A percentile compares a stretch with the other conserved stretches of the same genome.
Evolutionary conservation across 2,888 invertebrate genomes (phyloP).

Genomic region (Cephus pulcher): DNA sequence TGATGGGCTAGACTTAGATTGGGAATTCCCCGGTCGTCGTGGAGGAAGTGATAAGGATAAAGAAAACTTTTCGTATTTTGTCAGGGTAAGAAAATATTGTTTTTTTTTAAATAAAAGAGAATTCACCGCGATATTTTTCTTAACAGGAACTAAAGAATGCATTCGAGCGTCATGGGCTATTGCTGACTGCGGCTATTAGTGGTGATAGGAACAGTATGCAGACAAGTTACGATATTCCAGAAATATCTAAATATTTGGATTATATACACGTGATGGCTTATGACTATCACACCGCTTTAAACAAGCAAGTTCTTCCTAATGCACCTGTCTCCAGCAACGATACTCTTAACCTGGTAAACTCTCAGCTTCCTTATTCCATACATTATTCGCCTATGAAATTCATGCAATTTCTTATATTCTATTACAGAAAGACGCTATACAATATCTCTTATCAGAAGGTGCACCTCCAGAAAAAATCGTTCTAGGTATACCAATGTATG

Average conservation of each 20-base stretch:
- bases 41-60: slow-evolving; percentile 67
- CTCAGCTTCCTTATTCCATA: not conserved
- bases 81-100: not conserved
- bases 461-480: slow-evolving; percentile 83
- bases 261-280: slow-evolving; percentile 89
- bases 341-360: slow-evolving; percentile 39
- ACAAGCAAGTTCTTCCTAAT: slow-evolving; percentile 79
- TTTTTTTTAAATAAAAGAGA: not conserved
- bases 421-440: slow-evolving; percentile 1
- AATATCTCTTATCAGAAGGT: slow-evolving; percentile 6
- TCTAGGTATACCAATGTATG: slow-evolving; percentile 86
- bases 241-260: slow-evolving; percentile 70
- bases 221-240: slow-evolving; percentile 80
- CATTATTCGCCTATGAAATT: not conserved
- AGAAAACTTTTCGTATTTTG: slow-evolving; percentile 8
- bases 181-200: slow-evolving; percentile 86
- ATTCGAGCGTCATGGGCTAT: slow-evolving; percentile 75
- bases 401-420: not conserved
- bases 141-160: slow-evolving; percentile 78
- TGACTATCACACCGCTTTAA: slow-evolving; percentile 91
- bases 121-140: not conserved
- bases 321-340: slow-evolving; percentile 75
- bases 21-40: slow-evolving; percentile 85
- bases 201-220: slow-evolving; percentile 82
- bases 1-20: slow-evolving; percentile 84